Evolutionary conservation across 2,113 vertebrate species (phyloP), one percentile per base, ranked within the genome.

Genomic region (Callionymus lyra): DNA sequence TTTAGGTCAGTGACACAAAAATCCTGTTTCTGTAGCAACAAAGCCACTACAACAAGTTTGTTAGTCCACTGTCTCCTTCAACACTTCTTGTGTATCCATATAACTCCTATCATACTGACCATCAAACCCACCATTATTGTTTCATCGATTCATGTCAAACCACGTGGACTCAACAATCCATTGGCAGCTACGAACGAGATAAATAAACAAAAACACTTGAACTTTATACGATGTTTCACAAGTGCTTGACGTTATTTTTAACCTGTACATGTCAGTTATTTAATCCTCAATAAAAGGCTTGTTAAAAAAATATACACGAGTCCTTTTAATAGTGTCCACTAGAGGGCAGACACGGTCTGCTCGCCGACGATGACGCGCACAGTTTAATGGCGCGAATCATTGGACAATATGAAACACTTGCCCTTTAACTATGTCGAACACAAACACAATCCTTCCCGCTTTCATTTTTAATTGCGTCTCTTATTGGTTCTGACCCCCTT

Each of bases 401-500:
- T 12, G 13, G 18, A 16, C 54, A 42, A 10, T 54, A 53, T 3
- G 33, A 18, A 50, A 21, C 6, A 1, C 14, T 44, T 44, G 33
- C 16, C 15, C 48, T 47, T 68, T 59, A 32, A 57, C 4, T 40
- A 31, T 53, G 42, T 52, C 19, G 13, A 51, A 51, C 19, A 54
- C 18, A 56, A 52, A 48, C 48, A 48, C 2, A 21, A 6, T 21
- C 34, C 36, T 34, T 6, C 41, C 38, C 51, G 18, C 33, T 49
- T 56, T 34, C 52, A 61, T 59, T 43, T 53, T 39, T 58, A 69
- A 72, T 79, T 65, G 53, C 34, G 12, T 57, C 38, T 59, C 50
- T 74, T 68, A 74, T 74, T 76, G 65, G 62, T 65, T 79, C 42
- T 35, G 42, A 63, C 52, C 31, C 2, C 27, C 73, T 64, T 27